Percentiles rank a stretch among this genome's conserved stretches.
phyloP scores from a whole-genome alignment of 2,113 vertebrate species.

The Tauraco erythrolophus region DNA sequence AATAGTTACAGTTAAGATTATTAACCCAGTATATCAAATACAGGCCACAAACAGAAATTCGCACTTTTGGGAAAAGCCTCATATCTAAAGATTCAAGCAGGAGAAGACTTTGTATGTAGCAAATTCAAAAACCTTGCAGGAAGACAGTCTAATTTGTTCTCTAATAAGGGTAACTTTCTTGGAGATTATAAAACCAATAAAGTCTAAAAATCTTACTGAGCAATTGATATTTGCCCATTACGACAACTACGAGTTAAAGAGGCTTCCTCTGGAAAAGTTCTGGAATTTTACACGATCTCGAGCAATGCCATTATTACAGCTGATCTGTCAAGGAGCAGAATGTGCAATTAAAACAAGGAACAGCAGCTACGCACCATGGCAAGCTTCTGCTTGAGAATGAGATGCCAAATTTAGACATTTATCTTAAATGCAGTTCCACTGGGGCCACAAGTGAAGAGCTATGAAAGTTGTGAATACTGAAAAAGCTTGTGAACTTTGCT shows the following conservation, averaged over 20 bases:
- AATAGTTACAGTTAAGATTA: not conserved
- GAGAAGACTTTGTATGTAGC: not conserved
- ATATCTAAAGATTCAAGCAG: not conserved
- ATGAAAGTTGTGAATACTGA: not conserved
- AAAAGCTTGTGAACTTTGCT: not conserved
- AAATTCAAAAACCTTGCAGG: not conserved
- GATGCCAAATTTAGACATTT: not conserved
- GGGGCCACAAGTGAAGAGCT: not conserved
- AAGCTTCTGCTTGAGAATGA: not conserved
- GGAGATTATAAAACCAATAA: not conserved
- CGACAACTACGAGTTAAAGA: not conserved
- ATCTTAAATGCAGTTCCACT: not conserved
- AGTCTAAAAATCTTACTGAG: not conserved
- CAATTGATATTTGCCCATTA: not conserved
- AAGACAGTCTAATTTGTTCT: not conserved
- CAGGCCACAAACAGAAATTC: not conserved
- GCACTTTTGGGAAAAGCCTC: not conserved
- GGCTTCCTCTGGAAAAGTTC: not conserved
- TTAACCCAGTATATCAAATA: not conserved
- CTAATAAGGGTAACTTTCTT: not conserved
- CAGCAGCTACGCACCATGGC: not conserved
- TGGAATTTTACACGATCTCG: not conserved
- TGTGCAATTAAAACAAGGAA: not conserved
- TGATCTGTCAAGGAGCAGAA: not conserved
- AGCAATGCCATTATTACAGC: not conserved